Evolutionary conservation across 2,113 vertebrate species (phyloP), one percentile per base, ranked within the genome.

Genomic region (Oreochromis aureus): DNA sequence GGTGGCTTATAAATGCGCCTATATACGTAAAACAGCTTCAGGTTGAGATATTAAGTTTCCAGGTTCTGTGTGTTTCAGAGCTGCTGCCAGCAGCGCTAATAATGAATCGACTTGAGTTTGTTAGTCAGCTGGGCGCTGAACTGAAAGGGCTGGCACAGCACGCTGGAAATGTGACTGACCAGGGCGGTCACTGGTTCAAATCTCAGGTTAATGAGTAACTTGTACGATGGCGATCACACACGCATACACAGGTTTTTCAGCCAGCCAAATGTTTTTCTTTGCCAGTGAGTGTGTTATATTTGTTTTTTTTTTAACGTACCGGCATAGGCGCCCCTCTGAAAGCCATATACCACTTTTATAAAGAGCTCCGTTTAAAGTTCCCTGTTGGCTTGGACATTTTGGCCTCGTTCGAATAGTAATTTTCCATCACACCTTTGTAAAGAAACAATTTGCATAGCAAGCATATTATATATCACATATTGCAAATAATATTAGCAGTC

Each of bases 31-130:
- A 92, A 90, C 81, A 58, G 80, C 87, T 86, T 88, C 78, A 85
- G 88, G 71, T 91, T 79, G 59, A 89, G 87, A 88, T 84, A 39
- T 87, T 89, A 88, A 16, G 89, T 92, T 95, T 95, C 92, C 90
- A 93, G 66, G 86, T 89, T 76, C 83, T 82, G 87, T 27, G 66
- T 88, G 71, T 46, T 11, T 41, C 58, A 41, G 36, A 78, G 82
- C 32, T 3, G 16, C n/a, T 89, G 90, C 91, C 93, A 95, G n/a
- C 61, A 36, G 79, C 82, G 78, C 69, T 39, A 81, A 84, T 89
- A 88, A 91, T 81, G 63, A 93, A 90, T 73, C 15, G 3, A 22
- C 54, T 83, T 16, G 6, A 84, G 87, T 88, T 91, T 89, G 91
- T 94, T 88, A 79, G 88, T 71, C 76, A 81, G 66, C 84, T 58